Base-by-base conservation (phyloP, 2,888 invertebrate genomes). In the Bunonema sp. region DNA sequence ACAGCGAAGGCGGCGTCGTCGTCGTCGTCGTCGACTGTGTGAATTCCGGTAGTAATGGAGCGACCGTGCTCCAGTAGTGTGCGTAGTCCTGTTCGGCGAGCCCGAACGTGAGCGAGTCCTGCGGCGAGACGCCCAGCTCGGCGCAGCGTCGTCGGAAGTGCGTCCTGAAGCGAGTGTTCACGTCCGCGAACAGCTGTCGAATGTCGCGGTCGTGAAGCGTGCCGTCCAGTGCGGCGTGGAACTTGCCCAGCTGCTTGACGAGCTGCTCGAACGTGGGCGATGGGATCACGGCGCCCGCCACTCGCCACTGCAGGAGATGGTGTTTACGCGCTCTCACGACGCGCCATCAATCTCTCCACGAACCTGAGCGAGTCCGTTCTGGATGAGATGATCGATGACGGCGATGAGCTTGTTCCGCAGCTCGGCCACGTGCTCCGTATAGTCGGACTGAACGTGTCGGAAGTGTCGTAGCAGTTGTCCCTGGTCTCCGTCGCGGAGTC, bases 331-430 rank as follows among this genome's bases (percentile, higher is more conserved):
- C 7, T 8, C 20, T 5, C 35, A 34, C 15, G 16, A 10, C 33
- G 7, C 15, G 16, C 7, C 33, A 15, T 33, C n/a, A 10, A 33
- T 15, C n/a, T 33, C 33, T 15, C n/a, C 32, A 34, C 53, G 50
- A 46, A 74, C 74, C 69, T 71, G 71, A 34, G 57, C 76, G 55
- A 93, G 73, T 64, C 87, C 84, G 47, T 79, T 79, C 36, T 79
- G 78, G 34, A 89, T 75, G 69, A 87, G 79, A 61, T 80, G 81
- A 66, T 82, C 83, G 58, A 91, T 84, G 65, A 93, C 86, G 36
- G 80, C 77, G 51, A 85, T 79, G 55, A 97, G 79, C 76, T 93
- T 93, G 64, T 79, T 80, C 67, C 84, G 82, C 57, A 93, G 81
- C 74, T 89, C 88, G 59, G 81, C 79, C 47, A 88, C 81, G 74